These are phyloP conservation scores for Lethenteron reissneri DNA, from an alignment of 2,113 vertebrate species.

Conservation along the genomic window DNA sequence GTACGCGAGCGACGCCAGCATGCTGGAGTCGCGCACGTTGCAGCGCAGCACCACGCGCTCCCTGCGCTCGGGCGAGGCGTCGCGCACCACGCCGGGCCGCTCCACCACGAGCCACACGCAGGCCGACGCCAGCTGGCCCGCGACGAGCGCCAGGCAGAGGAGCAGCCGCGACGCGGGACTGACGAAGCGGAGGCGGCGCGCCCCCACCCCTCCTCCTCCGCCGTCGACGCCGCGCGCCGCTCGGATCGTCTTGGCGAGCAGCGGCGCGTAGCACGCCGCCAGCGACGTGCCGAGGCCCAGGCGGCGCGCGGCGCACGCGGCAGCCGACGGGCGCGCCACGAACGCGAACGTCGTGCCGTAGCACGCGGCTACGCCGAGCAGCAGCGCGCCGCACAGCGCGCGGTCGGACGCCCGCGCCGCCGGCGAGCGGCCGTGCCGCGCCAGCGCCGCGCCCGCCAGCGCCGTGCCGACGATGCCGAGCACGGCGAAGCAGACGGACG, in stretches of 20 bases:
- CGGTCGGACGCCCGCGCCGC: constrained; percentile 84
- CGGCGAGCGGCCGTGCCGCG: constrained; percentile 73
- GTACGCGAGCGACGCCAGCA: constrained; percentile 79
- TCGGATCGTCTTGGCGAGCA: constrained; percentile 94
- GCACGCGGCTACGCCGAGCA: constrained; percentile 74
- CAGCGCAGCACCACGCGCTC: constrained; percentile 92
- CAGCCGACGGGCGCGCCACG: constrained; percentile 80
- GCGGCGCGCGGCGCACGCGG: constrained; percentile 64
- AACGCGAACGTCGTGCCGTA: constrained; percentile 96
- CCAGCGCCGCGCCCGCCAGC: constrained; percentile 58
- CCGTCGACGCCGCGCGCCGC: constrained; percentile 61
- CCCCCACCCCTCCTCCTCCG: too few relatives aligned
- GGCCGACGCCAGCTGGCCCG: constrained; percentile 72
- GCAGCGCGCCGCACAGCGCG: constrained; percentile 83
- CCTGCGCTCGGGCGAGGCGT: constrained; percentile 68
- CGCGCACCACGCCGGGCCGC: constrained; percentile 58
- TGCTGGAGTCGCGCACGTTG: constrained; percentile 86
- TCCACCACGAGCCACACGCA: constrained; percentile 83
- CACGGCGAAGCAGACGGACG: constrained; percentile 78
- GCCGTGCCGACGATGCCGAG: constrained; percentile 71
- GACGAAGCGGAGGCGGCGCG: too few relatives aligned
- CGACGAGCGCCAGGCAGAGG: constrained; percentile 45
- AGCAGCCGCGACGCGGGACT: too few relatives aligned
- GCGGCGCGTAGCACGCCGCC: constrained; percentile 78
- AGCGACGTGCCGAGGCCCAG: constrained; percentile 81